Conservation (phyloP, 2,797 vertebrate species). For the Manis pentadactyla region DNA sequence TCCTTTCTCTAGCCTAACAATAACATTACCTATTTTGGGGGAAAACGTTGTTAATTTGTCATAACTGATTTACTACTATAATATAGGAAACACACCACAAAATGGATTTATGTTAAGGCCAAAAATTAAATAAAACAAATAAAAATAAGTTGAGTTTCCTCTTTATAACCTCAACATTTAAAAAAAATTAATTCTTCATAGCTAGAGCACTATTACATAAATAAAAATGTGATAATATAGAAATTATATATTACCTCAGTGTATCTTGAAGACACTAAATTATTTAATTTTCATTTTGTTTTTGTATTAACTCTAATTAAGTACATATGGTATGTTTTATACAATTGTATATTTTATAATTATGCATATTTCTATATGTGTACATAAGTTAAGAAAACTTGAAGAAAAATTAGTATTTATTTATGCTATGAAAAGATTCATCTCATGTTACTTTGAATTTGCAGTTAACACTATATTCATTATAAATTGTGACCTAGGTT, state of each 20-base stretch:
- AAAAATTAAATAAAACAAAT: neutral
- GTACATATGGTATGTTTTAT: neutral
- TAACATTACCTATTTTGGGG: neutral
- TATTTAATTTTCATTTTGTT: neutral
- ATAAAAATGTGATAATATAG: neutral
- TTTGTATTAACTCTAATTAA: neutral
- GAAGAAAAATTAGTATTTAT: neutral
- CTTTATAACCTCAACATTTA: neutral
- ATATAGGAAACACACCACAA: neutral
- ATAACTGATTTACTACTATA: neutral
- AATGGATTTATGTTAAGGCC: neutral
- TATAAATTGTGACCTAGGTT: neutral
- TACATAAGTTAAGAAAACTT: neutral
- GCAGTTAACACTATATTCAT: accelerated
- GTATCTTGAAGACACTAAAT: neutral
- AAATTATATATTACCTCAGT: neutral
- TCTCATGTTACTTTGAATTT: neutral
- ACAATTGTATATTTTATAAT: neutral
- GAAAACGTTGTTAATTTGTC: neutral
- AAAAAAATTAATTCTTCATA: neutral
- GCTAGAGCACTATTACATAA: neutral
- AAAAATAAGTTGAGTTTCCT: neutral
- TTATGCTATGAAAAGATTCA: neutral
- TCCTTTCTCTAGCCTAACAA: too few species aligned
- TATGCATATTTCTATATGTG: neutral